A percentile compares a stretch with the other conserved stretches of the same genome.
Evolutionary conservation across 2,888 invertebrate genomes (phyloP).

Genomic region (Ormyrus nitidulus): DNA sequence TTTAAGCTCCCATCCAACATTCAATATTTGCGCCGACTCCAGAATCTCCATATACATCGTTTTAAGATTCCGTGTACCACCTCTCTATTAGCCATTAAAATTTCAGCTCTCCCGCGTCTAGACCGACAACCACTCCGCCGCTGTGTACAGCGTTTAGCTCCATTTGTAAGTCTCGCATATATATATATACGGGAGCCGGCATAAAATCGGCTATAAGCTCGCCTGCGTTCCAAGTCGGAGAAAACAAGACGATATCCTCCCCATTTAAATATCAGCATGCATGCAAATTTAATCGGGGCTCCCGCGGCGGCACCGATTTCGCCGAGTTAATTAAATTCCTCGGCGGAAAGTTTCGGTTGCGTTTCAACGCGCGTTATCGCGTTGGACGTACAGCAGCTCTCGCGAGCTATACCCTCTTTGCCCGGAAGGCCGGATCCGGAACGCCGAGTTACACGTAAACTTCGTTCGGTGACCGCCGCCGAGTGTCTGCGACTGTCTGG

Average conservation of each 20-base stretch:
- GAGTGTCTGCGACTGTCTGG: no score
- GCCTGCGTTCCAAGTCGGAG: neutral
- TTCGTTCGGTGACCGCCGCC: no score
- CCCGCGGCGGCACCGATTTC: slow-evolving; percentile 54
- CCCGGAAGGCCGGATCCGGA: no score
- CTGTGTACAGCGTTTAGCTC: neutral
- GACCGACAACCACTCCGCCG: neutral
- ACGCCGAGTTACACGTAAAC: no score
- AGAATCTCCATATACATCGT: slow-evolving; percentile 12
- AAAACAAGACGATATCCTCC: neutral
- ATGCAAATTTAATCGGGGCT: slow-evolving; percentile 53
- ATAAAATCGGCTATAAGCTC: neutral
- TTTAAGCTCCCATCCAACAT: no score
- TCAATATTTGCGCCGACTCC: neutral
- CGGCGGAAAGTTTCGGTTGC: slow-evolving; percentile 35
- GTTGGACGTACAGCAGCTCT: no score
- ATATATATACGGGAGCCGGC: no score
- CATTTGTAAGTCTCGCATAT: no score
- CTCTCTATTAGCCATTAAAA: slow-evolving; percentile 21
- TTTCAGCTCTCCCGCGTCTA: neutral
- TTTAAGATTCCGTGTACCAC: neutral
- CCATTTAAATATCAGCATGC: slow-evolving; percentile 60
- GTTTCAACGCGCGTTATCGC: neutral
- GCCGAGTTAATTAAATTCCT: slow-evolving; percentile 59
- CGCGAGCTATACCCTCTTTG: no score